Percentiles rank a stretch among this genome's conserved stretches.
Evolutionary conservation across 2,888 invertebrate species (phyloP).

Genomic region (Philonicus albiceps): DNA sequence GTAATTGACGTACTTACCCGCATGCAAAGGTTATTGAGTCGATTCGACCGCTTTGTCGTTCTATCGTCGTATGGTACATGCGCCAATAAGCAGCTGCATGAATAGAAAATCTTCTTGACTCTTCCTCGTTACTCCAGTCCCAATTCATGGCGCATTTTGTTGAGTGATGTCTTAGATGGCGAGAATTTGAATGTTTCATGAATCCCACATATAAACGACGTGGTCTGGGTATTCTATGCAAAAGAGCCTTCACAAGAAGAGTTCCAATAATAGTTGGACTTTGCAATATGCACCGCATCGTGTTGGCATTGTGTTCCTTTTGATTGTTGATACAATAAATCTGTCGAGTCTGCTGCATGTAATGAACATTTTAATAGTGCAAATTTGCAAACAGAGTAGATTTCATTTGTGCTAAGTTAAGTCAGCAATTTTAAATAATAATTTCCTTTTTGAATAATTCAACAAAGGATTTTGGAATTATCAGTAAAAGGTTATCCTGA

Average conservation of each 20-base stretch:
- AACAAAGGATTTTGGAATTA: not conserved
- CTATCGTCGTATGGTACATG: not conserved
- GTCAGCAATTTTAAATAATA: not conserved
- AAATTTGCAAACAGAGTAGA: not conserved
- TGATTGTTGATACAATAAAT: not conserved
- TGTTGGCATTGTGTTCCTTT: not conserved
- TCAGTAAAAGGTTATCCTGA: not conserved
- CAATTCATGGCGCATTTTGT: not conserved
- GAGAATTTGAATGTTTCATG: not conserved
- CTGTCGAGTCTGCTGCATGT: not conserved
- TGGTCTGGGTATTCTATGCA: not conserved
- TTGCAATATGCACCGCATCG: not conserved
- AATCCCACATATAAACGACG: not conserved
- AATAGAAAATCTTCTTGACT: not conserved
- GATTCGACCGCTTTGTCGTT: not conserved
- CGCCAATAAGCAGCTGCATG: not conserved
- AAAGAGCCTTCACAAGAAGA: not conserved
- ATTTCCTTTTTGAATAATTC: not conserved
- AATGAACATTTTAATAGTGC: not conserved
- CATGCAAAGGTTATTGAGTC: not conserved
- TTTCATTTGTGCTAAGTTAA: not conserved
- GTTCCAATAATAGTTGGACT: not conserved
- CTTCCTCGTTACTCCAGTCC: not conserved
- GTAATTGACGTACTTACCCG: not conserved
- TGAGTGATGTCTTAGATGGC: not conserved